Percentiles rank a stretch among this genome's conserved stretches.
These are phyloP conservation scores for Gymnothorax reevesii DNA, from an alignment of 2,797 vertebrate species.

Conservation along the genomic window DNA sequence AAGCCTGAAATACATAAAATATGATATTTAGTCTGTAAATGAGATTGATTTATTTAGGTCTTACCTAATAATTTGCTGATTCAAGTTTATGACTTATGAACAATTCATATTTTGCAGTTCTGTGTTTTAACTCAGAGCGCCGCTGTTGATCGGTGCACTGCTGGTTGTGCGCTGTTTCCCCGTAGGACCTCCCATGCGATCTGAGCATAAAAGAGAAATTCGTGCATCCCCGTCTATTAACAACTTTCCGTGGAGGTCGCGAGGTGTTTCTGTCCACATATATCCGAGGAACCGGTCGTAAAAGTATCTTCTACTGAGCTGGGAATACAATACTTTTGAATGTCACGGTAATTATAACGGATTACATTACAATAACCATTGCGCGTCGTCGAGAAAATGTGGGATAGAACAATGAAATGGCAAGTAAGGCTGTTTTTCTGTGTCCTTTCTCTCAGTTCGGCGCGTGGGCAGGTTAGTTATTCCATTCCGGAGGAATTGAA, in stretches of 20 bases:
- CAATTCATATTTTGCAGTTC: constrained; percentile 26
- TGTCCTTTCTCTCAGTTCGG: constrained; percentile 61
- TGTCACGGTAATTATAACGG: neutral
- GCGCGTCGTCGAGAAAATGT: constrained; percentile 63
- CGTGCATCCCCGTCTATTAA: neutral
- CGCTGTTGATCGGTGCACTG: constrained; percentile 46
- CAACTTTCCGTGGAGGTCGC: too few species aligned
- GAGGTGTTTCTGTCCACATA: neutral
- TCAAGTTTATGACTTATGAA: too few species aligned
- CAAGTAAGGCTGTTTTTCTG: constrained; percentile 74
- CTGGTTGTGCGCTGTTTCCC: constrained; percentile 5
- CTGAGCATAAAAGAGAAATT: constrained; percentile 26
- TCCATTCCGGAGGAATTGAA: constrained; percentile 83
- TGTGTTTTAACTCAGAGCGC: constrained; percentile 41
- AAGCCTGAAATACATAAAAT: too few species aligned
- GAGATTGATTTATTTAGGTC: too few species aligned
- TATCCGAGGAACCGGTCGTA: too few species aligned
- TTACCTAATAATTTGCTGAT: too few species aligned
- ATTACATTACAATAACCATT: constrained; percentile 20
- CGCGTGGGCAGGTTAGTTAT: constrained; percentile 75
- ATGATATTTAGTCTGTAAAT: too few species aligned
- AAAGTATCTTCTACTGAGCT: neutral
- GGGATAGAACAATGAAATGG: constrained; percentile 72
- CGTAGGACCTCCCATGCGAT: constrained; percentile 42
- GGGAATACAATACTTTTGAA: neutral